These are phyloP conservation scores for Otolemur garnettii DNA, from an alignment of 2,113 vertebrate species.

Conservation along the genomic window DNA sequence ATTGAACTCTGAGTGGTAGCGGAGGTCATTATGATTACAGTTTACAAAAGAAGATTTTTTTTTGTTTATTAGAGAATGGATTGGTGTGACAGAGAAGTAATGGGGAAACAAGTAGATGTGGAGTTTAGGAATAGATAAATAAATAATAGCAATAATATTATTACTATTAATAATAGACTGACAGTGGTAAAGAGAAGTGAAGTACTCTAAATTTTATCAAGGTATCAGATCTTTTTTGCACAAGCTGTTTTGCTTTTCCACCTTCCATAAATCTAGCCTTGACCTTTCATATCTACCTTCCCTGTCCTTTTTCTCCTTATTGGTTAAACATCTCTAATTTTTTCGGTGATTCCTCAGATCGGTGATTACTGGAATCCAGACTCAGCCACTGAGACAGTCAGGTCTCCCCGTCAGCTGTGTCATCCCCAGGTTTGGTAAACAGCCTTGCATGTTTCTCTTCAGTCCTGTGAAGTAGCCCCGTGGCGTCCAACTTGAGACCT, in stretches of 20 bases:
- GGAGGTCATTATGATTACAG: not conserved
- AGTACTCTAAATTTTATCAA: constrained; percentile 29
- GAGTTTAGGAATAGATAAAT: not conserved
- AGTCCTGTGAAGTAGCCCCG: not conserved
- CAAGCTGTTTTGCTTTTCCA: not conserved
- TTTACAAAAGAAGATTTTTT: constrained; percentile 39
- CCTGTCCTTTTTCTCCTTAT: not conserved
- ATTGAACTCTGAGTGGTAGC: not conserved
- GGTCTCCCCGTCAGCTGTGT: constrained; percentile 33
- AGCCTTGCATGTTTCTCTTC: not conserved
- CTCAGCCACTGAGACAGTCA: constrained; percentile 12
- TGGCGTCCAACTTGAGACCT: constrained; percentile 25
- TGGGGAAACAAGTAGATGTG: not conserved
- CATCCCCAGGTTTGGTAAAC: constrained; percentile 26
- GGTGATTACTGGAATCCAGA: constrained; percentile 54
- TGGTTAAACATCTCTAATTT: not conserved
- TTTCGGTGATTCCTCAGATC: not conserved
- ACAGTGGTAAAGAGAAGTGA: not conserved
- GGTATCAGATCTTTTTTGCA: not conserved
- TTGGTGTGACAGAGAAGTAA: not conserved
- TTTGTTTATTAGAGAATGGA: not conserved
- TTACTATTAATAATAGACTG: too few species aligned
- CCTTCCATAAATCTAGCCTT: not conserved
- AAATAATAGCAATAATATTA: not conserved
- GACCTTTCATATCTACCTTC: not conserved